phyloP scores from a whole-genome alignment of 1,140 invertebrate genomes.

The Meteorus sp. region DNA sequence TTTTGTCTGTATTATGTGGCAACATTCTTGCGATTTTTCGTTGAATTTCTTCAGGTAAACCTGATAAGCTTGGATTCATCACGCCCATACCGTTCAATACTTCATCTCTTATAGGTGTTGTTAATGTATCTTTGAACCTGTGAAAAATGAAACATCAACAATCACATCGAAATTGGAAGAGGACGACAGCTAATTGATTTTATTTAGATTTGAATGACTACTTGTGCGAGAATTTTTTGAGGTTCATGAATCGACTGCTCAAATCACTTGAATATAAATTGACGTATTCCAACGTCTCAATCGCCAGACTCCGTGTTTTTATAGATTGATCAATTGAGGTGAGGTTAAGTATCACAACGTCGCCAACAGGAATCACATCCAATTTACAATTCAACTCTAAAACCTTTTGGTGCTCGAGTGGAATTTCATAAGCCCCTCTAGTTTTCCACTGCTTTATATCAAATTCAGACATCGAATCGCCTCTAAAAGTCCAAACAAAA shows the following conservation, averaged over 20 bases:
- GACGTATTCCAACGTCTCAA: slow-evolving; percentile 37
- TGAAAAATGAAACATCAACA: slow-evolving; percentile 10
- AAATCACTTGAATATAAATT: slow-evolving; percentile 38
- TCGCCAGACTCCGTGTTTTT: slow-evolving; percentile 21
- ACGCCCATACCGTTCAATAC: slow-evolving; percentile 34
- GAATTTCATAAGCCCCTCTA: slow-evolving; percentile 31
- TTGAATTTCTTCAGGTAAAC: slow-evolving; percentile 40
- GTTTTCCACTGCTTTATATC: slow-evolving; percentile 5
- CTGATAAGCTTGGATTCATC: slow-evolving; percentile 36
- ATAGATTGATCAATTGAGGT: slow-evolving; percentile 14
- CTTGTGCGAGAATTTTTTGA: slow-evolving; percentile 43
- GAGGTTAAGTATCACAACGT: slow-evolving; percentile 40
- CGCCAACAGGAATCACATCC: slow-evolving; percentile 35
- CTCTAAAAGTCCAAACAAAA: no score
- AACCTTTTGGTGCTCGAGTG: slow-evolving; percentile 23
- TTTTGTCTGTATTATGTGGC: background rate
- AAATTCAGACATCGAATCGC: background rate
- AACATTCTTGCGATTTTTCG: slow-evolving; percentile 31
- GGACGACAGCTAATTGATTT: no score
- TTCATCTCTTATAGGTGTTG: slow-evolving; percentile 35
- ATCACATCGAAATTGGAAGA: no score
- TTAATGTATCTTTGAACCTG: slow-evolving; percentile 43
- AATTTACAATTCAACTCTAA: slow-evolving; percentile 34
- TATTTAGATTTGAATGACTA: no score
- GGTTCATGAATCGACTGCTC: slow-evolving; percentile 35